phyloP scores from a whole-genome alignment of 2,888 invertebrate species.

The Omphaloscelis lunosa region DNA sequence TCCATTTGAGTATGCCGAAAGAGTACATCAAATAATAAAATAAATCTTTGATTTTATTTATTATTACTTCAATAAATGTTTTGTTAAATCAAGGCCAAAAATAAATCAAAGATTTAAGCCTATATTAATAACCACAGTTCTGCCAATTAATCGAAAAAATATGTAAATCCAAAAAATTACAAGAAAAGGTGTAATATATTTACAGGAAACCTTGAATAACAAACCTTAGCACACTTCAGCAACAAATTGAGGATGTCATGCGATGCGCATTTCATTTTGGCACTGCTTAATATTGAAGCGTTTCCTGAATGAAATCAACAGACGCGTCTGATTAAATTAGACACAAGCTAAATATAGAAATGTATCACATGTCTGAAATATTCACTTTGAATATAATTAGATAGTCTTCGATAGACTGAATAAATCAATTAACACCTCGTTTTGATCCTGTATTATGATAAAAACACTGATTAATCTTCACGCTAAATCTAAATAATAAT shows the following conservation, averaged over 20 bases:
- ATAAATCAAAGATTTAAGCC: not conserved
- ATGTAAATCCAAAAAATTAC: constrained; percentile 12
- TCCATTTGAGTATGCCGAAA: too few species aligned
- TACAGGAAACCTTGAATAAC: constrained; percentile 44
- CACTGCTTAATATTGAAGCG: constrained; percentile 35
- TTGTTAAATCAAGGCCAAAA: constrained; percentile 1
- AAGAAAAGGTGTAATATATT: constrained; percentile 12
- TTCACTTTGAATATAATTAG: constrained; percentile 16
- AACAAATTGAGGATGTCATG: constrained; percentile 46
- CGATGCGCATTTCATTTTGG: constrained; percentile 54
- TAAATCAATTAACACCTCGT: constrained; percentile 24
- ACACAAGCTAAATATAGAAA: constrained; percentile 38
- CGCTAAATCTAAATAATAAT: not conserved
- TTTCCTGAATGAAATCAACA: constrained; percentile 51
- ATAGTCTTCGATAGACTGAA: constrained; percentile 7
- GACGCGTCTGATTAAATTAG: constrained; percentile 39
- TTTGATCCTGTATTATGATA: constrained; percentile 9
- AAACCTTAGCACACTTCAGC: constrained; percentile 30
- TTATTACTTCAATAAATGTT: not conserved
- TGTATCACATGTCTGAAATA: constrained; percentile 29
- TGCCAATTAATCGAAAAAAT: constrained; percentile 23
- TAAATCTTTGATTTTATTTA: too few species aligned
- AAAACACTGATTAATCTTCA: constrained; percentile 26
- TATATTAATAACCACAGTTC: not conserved
- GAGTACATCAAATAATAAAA: too few species aligned